Conservation (phyloP, 2,113 vertebrate species). For the Indicator maculatus region DNA sequence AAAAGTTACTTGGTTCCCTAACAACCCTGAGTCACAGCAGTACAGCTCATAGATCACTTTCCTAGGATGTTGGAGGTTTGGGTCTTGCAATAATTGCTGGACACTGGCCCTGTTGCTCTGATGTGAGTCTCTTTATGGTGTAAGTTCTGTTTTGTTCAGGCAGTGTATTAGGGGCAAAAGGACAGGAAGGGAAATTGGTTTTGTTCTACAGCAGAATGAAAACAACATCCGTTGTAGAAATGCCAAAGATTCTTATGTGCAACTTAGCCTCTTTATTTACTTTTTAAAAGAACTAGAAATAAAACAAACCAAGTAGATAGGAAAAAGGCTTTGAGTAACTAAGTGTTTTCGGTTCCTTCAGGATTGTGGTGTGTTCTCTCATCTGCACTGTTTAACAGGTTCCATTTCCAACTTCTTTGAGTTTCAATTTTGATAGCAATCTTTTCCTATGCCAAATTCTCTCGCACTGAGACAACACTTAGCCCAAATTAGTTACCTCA, state of each 20-base stretch:
- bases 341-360: background rate
- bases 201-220: background rate
- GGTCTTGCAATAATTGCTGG: background rate
- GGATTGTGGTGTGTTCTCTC: background rate
- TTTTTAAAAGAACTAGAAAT: background rate
- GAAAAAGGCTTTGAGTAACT: background rate
- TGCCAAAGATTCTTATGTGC: background rate
- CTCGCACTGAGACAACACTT: background rate
- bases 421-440: background rate
- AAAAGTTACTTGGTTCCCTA: background rate
- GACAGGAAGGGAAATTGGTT: rapidly evolving
- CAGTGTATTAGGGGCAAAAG: rapidly evolving
- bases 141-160: background rate
- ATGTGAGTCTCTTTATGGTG: background rate
- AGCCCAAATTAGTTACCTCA: background rate
- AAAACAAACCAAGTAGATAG: background rate
- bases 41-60: background rate
- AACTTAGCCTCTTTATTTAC: background rate
- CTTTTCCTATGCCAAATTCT: background rate
- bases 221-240: background rate
- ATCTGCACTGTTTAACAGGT: background rate
- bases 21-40: background rate
- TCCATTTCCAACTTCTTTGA: background rate
- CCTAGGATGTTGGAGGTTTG: background rate
- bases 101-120: background rate